Percentiles rank a stretch among this genome's conserved stretches.
Evolutionary conservation across 2,888 invertebrate genomes (phyloP).

Genomic region (Globia sparganii): DNA sequence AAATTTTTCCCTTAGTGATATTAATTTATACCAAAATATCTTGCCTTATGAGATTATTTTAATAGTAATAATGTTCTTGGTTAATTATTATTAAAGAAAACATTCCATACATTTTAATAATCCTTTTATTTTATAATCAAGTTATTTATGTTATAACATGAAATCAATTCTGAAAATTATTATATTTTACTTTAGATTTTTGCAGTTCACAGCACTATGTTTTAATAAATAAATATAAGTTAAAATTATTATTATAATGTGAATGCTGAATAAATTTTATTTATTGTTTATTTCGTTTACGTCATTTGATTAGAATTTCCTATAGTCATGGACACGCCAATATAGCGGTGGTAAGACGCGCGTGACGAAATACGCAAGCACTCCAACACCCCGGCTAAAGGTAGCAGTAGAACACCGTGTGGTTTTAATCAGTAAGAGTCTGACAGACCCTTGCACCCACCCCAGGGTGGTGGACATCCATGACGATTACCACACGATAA

Average conservation of each 20-base stretch:
- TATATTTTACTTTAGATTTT: background rate
- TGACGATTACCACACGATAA: too few species aligned
- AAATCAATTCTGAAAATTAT: conserved; percentile 16
- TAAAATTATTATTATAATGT: conserved; percentile 36
- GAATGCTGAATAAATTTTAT: conserved; percentile 75
- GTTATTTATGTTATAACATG: conserved; percentile 25
- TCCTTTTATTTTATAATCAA: conserved; percentile 30
- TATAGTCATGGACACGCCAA: too few species aligned
- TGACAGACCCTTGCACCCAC: too few species aligned
- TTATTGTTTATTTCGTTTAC: conserved; percentile 67
- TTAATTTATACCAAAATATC: conserved; percentile 65
- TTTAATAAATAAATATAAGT: conserved; percentile 32
- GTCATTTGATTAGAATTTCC: conserved; percentile 20
- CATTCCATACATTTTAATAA: conserved; percentile 57
- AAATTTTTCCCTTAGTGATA: conserved; percentile 55
- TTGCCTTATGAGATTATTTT: conserved; percentile 70
- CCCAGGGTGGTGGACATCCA: too few species aligned
- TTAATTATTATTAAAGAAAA: conserved; percentile 39
- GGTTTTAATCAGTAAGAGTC: too few species aligned
- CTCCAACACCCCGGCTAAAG: too few species aligned
- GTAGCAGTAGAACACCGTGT: too few species aligned
- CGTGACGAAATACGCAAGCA: too few species aligned
- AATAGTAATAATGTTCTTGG: conserved; percentile 49
- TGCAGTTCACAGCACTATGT: conserved; percentile 29
- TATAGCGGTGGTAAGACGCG: too few species aligned